Percentiles rank a stretch among this genome's conserved stretches.
These are phyloP conservation scores for Trichogramma pretiosum DNA, from an alignment of 1,140 invertebrate genomes.

Conservation along the genomic window DNA sequence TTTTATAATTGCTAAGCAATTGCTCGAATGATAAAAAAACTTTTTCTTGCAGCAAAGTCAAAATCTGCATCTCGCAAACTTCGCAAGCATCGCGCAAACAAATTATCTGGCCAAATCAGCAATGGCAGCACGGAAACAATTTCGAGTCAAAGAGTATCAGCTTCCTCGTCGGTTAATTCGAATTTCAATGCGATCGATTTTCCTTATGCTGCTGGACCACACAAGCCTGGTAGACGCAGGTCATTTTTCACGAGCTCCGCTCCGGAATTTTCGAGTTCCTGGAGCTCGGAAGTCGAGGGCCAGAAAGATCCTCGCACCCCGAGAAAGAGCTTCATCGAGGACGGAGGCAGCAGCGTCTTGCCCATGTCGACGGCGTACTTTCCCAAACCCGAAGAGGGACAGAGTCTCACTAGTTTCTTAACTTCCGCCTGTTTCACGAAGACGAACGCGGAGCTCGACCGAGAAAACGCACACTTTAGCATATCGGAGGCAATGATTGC, in stretches of 20 bases:
- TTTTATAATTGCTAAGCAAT: background rate
- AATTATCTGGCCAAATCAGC: too few species aligned
- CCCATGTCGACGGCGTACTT: slow-evolving; percentile 54
- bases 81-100: too few species aligned
- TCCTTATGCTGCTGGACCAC: too few species aligned
- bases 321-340: slow-evolving; percentile 58
- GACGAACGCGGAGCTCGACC: slow-evolving; percentile 68
- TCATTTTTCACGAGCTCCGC: slow-evolving; percentile 28
- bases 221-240: slow-evolving; percentile 19
- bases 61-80: too few species aligned
- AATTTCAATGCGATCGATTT: background rate
- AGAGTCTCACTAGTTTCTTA: slow-evolving; percentile 66
- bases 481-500: slow-evolving; percentile 78
- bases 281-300: slow-evolving; percentile 37
- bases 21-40: slow-evolving; percentile 7
- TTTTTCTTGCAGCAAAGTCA: background rate
- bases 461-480: slow-evolving; percentile 81
- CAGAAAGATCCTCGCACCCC: slow-evolving; percentile 48
- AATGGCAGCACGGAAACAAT: too few species aligned
- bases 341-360: slow-evolving; percentile 48
- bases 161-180: background rate
- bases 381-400: slow-evolving; percentile 58
- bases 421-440: slow-evolving; percentile 62
- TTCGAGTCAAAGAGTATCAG: too few species aligned
- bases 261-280: slow-evolving; percentile 30